Base-by-base conservation (phyloP, 2,113 vertebrate genomes). In the Micronisus gabar region DNA sequence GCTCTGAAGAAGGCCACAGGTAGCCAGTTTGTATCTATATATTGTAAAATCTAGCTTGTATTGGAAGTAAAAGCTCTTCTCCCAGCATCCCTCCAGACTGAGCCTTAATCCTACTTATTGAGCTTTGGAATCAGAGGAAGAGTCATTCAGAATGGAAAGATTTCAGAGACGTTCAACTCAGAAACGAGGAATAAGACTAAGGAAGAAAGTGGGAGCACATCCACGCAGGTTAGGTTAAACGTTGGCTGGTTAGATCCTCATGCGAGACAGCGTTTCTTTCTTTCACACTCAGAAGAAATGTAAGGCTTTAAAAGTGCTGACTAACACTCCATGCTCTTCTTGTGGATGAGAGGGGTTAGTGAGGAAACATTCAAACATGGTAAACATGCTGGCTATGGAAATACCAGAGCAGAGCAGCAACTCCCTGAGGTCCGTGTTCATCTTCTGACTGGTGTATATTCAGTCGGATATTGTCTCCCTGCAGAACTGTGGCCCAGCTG, bases 191-290 rank as follows among this genome's bases (percentile, higher is more conserved):
- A 25, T 34, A 94, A 71, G 62, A 47, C 40, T 45, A 34, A 71
- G 30, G 32, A 87, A 76, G 83, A n/a, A 58, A 89, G 30, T 61
- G 45, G n/a, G 58, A 91, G 23, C 36, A 38, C 72, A 66, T 50
- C 63, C 63, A 67, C 0, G 1, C 26, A 78, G 59, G 13, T 58
- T 83, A 56, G 59, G 40, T 70, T 61, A 68, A 90, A 61, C n/a
- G 70, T 40, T 32, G 58, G 15, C 34, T 82, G 63, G 21, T 94
- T 74, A 94, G 87, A 62, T 89, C 78, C 12, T 81, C 82, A 38
- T 38, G 48, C 0, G 0, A 90, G 79, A 32, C 27, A 43, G 21
- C 3, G 3, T 15, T 5, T 1, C 71, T 73, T 61, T 90, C 48
- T 71, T 73, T 85, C 67, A 81, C 11, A 21, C 40, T 56, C 27